Conservation (phyloP, 2,113 vertebrate species). For the Melanerpes formicivorus region DNA sequence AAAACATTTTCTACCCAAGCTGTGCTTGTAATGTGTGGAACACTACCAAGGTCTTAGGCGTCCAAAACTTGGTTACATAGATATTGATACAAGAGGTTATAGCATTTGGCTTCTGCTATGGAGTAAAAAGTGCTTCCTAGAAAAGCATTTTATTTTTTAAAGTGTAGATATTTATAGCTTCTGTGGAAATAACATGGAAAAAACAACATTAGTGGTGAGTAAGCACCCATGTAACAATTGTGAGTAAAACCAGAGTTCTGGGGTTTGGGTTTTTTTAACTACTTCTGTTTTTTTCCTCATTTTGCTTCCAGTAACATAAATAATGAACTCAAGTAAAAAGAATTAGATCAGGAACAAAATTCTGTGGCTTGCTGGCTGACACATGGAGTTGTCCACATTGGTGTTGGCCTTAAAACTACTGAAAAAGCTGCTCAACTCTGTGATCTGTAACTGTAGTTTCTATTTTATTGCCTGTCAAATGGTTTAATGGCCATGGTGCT, state of each 20-base stretch:
- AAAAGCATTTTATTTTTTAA: not conserved
- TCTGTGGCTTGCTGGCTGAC: not conserved
- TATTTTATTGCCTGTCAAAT: not conserved
- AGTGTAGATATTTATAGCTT: not conserved
- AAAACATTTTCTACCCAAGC: not conserved
- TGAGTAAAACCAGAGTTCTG: not conserved
- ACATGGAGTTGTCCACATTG: not conserved
- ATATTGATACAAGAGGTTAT: not conserved
- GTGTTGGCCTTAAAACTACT: not conserved
- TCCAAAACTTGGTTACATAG: not conserved
- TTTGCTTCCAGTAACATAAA: not conserved
- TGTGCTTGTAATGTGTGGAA: not conserved
- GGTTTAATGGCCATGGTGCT: too few species aligned
- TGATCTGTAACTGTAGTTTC: not conserved
- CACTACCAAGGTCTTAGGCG: accelerated
- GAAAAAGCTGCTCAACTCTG: not conserved
- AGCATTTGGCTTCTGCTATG: not conserved
- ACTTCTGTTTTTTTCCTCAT: too few species aligned
- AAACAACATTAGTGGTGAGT: not conserved
- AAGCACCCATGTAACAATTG: not conserved
- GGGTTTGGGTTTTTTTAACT: too few species aligned
- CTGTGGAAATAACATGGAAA: not conserved
- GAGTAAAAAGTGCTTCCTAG: not conserved
- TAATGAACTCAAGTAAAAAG: not conserved
- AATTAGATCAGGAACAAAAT: not conserved